Percentiles rank a stretch among this genome's conserved stretches.
Conservation (phyloP, 2,797 vertebrate species). For the Pangasius djambal region DNA sequence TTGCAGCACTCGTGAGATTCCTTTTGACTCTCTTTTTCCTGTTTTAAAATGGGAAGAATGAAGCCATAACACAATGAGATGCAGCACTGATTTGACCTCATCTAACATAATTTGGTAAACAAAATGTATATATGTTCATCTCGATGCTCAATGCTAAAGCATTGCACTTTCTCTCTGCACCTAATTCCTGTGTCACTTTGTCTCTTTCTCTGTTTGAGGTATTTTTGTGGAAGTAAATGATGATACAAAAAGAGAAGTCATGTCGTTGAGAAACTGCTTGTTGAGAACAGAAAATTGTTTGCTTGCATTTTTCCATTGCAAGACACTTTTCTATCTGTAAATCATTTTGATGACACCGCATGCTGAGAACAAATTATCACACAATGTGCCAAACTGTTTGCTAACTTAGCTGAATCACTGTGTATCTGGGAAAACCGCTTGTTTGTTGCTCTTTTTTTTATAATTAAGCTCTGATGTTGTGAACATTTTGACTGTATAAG, state of each 20-base stretch:
- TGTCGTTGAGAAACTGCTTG: slow-evolving; percentile 17
- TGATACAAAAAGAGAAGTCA: not conserved
- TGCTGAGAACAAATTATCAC: slow-evolving; percentile 30
- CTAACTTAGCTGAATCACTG: slow-evolving; percentile 1
- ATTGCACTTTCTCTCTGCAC: not conserved
- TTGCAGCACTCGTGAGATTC: not conserved
- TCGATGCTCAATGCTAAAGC: no score
- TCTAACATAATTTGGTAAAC: no score
- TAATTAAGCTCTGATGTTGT: slow-evolving; percentile 6
- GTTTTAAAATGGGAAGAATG: no score
- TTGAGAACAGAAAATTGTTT: slow-evolving; percentile 11
- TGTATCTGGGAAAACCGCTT: not conserved
- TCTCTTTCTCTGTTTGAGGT: not conserved
- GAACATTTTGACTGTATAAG: slow-evolving; percentile 4
- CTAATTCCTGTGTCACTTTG: not conserved
- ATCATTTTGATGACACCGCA: slow-evolving; percentile 23
- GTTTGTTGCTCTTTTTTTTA: slow-evolving; percentile 10
- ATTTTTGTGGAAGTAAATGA: not conserved
- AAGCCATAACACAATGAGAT: no score
- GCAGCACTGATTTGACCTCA: no score
- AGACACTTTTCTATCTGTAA: slow-evolving; percentile 14
- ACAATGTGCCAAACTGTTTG: slow-evolving; percentile 12
- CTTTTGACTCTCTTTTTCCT: no score
- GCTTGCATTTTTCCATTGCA: slow-evolving; percentile 1
- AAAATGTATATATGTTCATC: no score